These are phyloP conservation scores for Spisula subtruncata DNA, from an alignment of 2,888 invertebrate species.

Conservation along the genomic window DNA sequence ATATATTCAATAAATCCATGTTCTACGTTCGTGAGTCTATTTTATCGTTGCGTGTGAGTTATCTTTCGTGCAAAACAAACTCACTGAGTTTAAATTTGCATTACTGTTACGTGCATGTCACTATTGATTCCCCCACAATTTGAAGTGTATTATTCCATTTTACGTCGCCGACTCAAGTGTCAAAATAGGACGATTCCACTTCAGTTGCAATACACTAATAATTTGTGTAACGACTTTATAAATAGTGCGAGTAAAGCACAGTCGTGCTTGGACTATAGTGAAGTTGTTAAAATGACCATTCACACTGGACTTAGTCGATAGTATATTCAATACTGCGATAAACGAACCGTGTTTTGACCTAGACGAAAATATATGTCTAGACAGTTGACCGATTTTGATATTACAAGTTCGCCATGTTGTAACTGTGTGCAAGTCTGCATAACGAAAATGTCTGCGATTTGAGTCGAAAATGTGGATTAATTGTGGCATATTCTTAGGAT, in stretches of 20 bases:
- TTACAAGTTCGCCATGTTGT: conserved; percentile 61
- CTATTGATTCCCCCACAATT: background rate
- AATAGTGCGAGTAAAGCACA: conserved; percentile 10
- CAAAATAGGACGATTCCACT: conserved; percentile 43
- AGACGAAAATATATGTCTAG: conserved; percentile 63
- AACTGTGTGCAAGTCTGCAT: conserved; percentile 50
- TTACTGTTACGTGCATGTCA: background rate
- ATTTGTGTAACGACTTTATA: conserved; percentile 25
- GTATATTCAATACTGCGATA: conserved; percentile 21
- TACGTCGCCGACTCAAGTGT: conserved; percentile 41
- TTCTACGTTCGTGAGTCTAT: background rate
- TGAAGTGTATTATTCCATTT: conserved; percentile 34
- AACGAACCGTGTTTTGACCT: conserved; percentile 42
- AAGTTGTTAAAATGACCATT: conserved; percentile 39
- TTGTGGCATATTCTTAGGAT: background rate
- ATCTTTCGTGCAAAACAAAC: background rate
- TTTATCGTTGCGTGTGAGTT: background rate
- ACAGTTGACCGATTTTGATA: conserved; percentile 67
- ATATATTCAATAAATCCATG: background rate
- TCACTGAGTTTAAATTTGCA: background rate
- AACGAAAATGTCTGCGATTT: conserved; percentile 62
- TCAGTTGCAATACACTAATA: conserved; percentile 30
- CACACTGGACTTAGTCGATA: background rate
- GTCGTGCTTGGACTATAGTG: conserved; percentile 16
- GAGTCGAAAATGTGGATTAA: conserved; percentile 64